Conservation (phyloP, 2,113 vertebrate genomes). For the Anguilla rostrata region DNA sequence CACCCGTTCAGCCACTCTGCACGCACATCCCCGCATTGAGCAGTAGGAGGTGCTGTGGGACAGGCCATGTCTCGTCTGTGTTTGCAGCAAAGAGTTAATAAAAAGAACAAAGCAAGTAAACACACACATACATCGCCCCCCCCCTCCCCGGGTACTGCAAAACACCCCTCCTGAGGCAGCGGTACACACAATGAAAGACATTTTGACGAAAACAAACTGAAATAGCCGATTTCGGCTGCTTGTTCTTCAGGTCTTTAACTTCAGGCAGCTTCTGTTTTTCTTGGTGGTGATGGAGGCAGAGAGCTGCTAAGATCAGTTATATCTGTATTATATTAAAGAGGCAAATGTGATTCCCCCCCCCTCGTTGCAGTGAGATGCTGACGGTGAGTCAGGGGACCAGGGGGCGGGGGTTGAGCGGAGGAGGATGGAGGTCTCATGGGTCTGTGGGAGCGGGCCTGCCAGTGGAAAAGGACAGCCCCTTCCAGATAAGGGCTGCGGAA, state of each 20-base stretch:
- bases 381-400: background rate
- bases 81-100: background rate
- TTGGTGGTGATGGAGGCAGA: background rate
- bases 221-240: background rate
- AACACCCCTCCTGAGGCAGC: background rate
- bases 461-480: conserved; percentile 31
- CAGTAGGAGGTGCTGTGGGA: conserved; percentile 61
- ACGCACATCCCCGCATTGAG: background rate
- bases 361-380: background rate
- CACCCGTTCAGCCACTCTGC: background rate
- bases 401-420: conserved; percentile 8
- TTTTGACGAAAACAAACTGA: background rate
- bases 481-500: conserved; percentile 60
- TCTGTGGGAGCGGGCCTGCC: conserved; percentile 2
- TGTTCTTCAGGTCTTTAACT: background rate
- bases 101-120: background rate
- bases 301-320: background rate
- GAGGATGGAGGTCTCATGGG: background rate
- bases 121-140: background rate
- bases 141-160: background rate
- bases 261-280: background rate
- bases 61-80: conserved; percentile 17
- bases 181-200: background rate
- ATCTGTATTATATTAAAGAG: background rate
- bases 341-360: background rate